These are phyloP conservation scores for Plumapathes pennacea DNA, from an alignment of 92 coral and sea anemone genomes.

Conservation along the genomic window DNA sequence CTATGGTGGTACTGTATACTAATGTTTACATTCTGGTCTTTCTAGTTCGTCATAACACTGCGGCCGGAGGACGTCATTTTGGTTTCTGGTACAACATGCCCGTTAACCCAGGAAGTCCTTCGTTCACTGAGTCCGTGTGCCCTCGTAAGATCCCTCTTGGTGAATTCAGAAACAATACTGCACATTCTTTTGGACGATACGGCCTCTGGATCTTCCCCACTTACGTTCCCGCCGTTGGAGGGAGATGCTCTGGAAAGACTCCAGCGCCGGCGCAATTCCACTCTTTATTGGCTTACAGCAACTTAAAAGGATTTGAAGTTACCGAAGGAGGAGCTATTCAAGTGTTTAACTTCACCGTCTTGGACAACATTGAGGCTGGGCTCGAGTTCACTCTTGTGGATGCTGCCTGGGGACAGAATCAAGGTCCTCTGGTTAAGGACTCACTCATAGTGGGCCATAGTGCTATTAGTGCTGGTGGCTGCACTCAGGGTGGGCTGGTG, in stretches of 20 bases:
- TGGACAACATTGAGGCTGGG: slow-evolving; percentile 71
- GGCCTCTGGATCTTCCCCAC: slow-evolving; percentile 75
- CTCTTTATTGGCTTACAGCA: slow-evolving; percentile 60
- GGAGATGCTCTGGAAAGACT: slow-evolving; percentile 13
- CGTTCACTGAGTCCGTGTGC: slow-evolving; percentile 65
- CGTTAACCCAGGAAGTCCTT: slow-evolving; percentile 71
- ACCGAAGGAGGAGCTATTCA: slow-evolving; percentile 56
- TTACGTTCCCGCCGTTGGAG: slow-evolving; percentile 39
- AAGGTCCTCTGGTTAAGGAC: slow-evolving; percentile 46
- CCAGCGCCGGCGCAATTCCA: slow-evolving; percentile 58
- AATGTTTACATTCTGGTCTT: neutral
- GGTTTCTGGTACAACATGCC: slow-evolving; percentile 83
- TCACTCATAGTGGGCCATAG: slow-evolving; percentile 63
- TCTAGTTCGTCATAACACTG: slow-evolving; percentile 55
- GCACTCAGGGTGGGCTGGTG: slow-evolving; percentile 54
- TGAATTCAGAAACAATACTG: slow-evolving; percentile 68
- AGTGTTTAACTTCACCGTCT: slow-evolving; percentile 46
- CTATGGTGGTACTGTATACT: neutral
- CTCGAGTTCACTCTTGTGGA: slow-evolving; percentile 50
- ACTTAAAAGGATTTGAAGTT: slow-evolving; percentile 63
- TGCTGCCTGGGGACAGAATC: slow-evolving; percentile 46
- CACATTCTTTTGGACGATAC: slow-evolving; percentile 75
- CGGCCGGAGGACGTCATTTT: slow-evolving; percentile 75
- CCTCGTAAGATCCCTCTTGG: slow-evolving; percentile 58
- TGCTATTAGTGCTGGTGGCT: slow-evolving; percentile 35